Evolutionary conservation across 2,888 invertebrate genomes (phyloP), one percentile per base, ranked within the genome.

Genomic region (Meganola albula): DNA sequence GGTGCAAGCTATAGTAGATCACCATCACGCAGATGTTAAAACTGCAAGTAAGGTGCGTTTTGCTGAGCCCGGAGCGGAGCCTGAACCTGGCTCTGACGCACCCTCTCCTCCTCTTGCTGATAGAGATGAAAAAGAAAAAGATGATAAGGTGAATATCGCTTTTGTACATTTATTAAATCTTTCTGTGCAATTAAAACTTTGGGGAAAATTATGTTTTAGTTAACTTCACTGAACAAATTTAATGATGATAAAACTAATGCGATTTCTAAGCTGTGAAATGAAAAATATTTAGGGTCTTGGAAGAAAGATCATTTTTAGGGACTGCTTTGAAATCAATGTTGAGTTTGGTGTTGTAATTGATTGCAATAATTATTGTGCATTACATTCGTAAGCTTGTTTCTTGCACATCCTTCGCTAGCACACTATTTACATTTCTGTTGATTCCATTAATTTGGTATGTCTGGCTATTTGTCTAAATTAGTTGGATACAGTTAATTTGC

Each of bases 1-100:
- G 96, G 96, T 97, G 30, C 97, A 97, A 88, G 92, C 95, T 30
- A 96, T 97, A 60, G 93, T 97, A 44, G 97, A 97, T 77, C 93
- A 94, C 66, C 94, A 94, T 71, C 95, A 95, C 68, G 92, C 92
- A 46, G 91, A 92, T 61, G 88, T 91, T 46, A 94, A 94, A 79
- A 89, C 91, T 12, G 90, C 93, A 38, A 92, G 94, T 50, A 95
- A 95, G 84, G 95, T 96, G 34, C 90, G 95, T 43, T 96, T 96
- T 78, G 93, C 95, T 55, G 95, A 96, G 70, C 93, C 92, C 0
- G 88, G 87, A 0, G 60, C 64, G 0, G 68, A 71, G 1, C 70
- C 72, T 8, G 83, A 83, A 10, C 74, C 76, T 1, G 84, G 84
- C 1, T 73, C 83, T 5, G 85, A 86, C 9, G 82, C 83, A 1